Conservation (phyloP, 2,113 vertebrate species). For the Rutilus rutilus region DNA sequence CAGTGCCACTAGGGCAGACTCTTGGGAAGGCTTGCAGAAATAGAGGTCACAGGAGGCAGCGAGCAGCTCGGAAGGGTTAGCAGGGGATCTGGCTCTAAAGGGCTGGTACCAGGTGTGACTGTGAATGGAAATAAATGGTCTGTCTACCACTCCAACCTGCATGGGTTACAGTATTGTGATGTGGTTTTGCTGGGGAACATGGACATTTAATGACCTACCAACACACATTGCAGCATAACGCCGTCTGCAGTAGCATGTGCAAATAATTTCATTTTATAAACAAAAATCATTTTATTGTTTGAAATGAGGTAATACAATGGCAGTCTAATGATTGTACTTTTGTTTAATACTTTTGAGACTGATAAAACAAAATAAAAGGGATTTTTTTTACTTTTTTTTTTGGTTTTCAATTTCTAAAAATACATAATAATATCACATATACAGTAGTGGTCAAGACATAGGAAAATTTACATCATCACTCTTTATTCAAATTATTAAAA, state of each 20-base stretch:
- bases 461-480: too few relatives aligned
- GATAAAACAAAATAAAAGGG: not conserved
- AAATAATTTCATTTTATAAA: not conserved
- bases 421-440: not conserved
- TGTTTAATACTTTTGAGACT: not conserved
- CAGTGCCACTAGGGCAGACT: conserved; percentile 33
- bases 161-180: not conserved
- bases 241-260: not conserved
- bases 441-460: too few relatives aligned
- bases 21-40: conserved; percentile 37
- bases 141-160: not conserved
- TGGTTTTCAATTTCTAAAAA: not conserved
- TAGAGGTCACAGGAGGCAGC: conserved; percentile 32
- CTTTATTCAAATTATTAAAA: too few relatives aligned
- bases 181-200: conserved; percentile 12
- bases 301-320: not conserved
- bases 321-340: not conserved
- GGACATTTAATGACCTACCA: not conserved
- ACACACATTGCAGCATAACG: not conserved
- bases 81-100: conserved; percentile 26
- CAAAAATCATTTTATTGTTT: too few relatives aligned
- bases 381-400: not conserved
- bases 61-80: conserved; percentile 26
- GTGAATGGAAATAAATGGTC: conserved; percentile 15
- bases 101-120: conserved; percentile 35